phyloP scores from a whole-genome alignment of 1,140 invertebrate genomes.

The Halesus radiatus region DNA sequence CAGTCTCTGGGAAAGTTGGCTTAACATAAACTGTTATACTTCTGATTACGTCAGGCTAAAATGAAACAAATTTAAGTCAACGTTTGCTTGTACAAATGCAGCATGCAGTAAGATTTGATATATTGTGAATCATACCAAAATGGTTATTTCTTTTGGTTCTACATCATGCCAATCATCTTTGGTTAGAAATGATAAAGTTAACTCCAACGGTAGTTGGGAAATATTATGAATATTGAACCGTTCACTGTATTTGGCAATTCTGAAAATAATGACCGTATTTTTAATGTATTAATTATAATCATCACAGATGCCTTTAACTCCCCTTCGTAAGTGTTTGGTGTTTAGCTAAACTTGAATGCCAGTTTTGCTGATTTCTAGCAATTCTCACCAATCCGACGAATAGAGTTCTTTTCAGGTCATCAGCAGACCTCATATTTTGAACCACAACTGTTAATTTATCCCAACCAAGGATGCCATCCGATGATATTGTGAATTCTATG shows the following conservation, averaged over 20 bases:
- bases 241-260: background rate
- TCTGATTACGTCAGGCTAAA: slow-evolving; percentile 9
- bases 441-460: too few relatives aligned
- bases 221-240: background rate
- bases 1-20: background rate
- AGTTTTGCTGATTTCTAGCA: too few relatives aligned
- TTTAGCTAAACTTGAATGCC: too few relatives aligned
- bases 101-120: background rate
- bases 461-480: too few relatives aligned
- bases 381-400: too few relatives aligned
- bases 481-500: too few relatives aligned
- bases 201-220: slow-evolving; percentile 16
- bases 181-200: background rate
- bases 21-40: background rate
- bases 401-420: too few relatives aligned
- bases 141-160: background rate
- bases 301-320: too few relatives aligned
- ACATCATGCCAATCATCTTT: slow-evolving; percentile 18
- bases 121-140: slow-evolving; percentile 4
- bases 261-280: background rate
- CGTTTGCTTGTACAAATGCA: background rate
- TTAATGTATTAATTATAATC: too few relatives aligned
- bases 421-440: too few relatives aligned
- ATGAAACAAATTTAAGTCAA: background rate
- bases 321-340: too few relatives aligned